Percentiles rank a stretch among this genome's conserved stretches.
Evolutionary conservation across 2,113 vertebrate species (phyloP).

Genomic region (Elephantulus edwardii): DNA sequence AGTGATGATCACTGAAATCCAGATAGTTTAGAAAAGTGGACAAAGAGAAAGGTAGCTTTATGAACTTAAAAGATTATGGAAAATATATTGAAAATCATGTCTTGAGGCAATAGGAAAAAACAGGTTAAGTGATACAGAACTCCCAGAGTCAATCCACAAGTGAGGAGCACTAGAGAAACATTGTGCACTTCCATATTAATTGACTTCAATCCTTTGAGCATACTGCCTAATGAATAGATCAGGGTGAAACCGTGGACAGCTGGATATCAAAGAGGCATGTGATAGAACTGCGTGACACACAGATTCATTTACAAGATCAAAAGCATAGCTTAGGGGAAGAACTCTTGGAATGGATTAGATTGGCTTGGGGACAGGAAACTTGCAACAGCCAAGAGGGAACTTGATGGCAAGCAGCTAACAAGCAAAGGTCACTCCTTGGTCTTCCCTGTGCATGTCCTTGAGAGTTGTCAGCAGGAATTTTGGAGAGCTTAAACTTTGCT

Average conservation of each 20-base stretch:
- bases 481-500: conserved; percentile 36
- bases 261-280: conserved; percentile 65
- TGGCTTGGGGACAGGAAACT: conserved; percentile 62
- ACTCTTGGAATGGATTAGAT: conserved; percentile 78
- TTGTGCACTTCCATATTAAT: conserved; percentile 53
- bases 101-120: conserved; percentile 15
- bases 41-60: neutral
- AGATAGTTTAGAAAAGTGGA: conserved; percentile 34
- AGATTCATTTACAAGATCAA: conserved; percentile 75
- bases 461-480: conserved; percentile 58
- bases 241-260: conserved; percentile 63
- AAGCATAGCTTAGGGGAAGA: conserved; percentile 79
- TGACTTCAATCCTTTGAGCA: conserved; percentile 73
- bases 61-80: conserved; percentile 36
- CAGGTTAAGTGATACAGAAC: conserved; percentile 50
- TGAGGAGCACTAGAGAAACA: conserved; percentile 32
- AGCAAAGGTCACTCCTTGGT: conserved; percentile 48
- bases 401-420: conserved; percentile 35
- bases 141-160: conserved; percentile 32
- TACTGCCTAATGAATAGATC: conserved; percentile 58
- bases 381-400: conserved; percentile 47
- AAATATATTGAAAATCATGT: conserved; percentile 21
- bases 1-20: neutral
- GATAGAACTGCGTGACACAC: conserved; percentile 57
- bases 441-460: neutral